Conservation (phyloP, 2,888 invertebrate species). For the Platycnemis pennipes region DNA sequence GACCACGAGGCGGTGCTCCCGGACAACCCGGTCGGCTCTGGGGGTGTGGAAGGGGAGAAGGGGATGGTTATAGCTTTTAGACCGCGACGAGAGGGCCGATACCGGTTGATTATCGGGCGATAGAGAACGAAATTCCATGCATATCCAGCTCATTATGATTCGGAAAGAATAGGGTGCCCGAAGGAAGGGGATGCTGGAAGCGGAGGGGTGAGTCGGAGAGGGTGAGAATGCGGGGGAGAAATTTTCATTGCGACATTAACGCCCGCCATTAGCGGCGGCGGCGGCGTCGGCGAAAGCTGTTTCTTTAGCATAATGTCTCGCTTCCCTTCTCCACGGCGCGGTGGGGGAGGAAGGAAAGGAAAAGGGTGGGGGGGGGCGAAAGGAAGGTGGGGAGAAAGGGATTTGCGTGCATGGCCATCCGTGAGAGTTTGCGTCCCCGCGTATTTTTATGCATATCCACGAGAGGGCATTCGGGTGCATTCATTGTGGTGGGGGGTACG, state of each 20-base stretch:
- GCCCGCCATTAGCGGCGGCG: constrained; percentile 28
- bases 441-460: neutral
- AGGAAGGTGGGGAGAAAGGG: neutral
- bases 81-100: neutral
- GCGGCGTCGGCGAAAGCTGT: neutral
- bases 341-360: neutral
- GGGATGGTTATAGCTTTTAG: neutral
- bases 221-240: neutral
- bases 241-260: constrained; percentile 56
- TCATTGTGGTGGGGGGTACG: no score
- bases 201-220: neutral
- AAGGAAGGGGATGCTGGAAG: neutral
- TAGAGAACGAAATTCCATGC: neutral
- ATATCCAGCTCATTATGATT: neutral
- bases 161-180: neutral
- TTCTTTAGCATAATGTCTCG: constrained; percentile 40
- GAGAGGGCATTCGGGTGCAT: neutral
- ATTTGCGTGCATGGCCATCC: neutral
- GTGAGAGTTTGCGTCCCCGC: neutral
- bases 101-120: neutral
- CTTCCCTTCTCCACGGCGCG: neutral
- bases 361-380: neutral
- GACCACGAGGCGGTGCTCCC: no score
- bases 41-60: no score
- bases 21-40: no score